These are phyloP conservation scores for Drosophila ambigua DNA, from an alignment of 1,140 invertebrate genomes.

Conservation along the genomic window DNA sequence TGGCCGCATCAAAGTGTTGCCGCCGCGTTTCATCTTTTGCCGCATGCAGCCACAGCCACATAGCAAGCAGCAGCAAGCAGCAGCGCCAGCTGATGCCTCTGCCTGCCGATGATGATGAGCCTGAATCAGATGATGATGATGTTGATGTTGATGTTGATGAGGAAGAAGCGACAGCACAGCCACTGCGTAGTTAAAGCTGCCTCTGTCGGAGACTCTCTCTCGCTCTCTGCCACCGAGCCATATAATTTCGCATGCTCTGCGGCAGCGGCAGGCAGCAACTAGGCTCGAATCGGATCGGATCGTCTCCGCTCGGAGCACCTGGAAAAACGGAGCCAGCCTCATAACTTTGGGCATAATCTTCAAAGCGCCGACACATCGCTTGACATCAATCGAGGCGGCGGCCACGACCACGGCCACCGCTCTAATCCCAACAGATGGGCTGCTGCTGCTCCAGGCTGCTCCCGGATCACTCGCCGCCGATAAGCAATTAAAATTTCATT, in stretches of 20 bases:
- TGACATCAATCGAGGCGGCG: constrained; percentile 73
- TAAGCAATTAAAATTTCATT: constrained; percentile 80
- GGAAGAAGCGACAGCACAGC: constrained; percentile 45
- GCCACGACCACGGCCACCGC: constrained; percentile 13
- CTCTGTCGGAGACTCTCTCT: too few relatives aligned
- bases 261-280: too few relatives aligned
- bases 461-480: constrained; percentile 54
- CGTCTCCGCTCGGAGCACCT: constrained; percentile 35
- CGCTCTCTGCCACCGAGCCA: constrained; percentile 51
- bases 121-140: constrained; percentile 9
- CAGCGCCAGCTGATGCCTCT: constrained; percentile 51
- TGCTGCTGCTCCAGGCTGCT: background rate
- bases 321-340: constrained; percentile 47
- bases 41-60: constrained; percentile 61
- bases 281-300: too few relatives aligned
- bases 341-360: constrained; percentile 81
- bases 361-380: constrained; percentile 74
- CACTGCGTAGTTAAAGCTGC: constrained; percentile 73
- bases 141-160: constrained; percentile 30
- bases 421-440: constrained; percentile 74
- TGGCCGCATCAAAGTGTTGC: constrained; percentile 83
- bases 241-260: constrained; percentile 77
- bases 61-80: constrained; percentile 25
- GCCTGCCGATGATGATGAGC: constrained; percentile 31
- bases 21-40: constrained; percentile 79